Evolutionary conservation across 1,140 invertebrate genomes (phyloP).

Genomic region (Saccostrea cuccullata): DNA sequence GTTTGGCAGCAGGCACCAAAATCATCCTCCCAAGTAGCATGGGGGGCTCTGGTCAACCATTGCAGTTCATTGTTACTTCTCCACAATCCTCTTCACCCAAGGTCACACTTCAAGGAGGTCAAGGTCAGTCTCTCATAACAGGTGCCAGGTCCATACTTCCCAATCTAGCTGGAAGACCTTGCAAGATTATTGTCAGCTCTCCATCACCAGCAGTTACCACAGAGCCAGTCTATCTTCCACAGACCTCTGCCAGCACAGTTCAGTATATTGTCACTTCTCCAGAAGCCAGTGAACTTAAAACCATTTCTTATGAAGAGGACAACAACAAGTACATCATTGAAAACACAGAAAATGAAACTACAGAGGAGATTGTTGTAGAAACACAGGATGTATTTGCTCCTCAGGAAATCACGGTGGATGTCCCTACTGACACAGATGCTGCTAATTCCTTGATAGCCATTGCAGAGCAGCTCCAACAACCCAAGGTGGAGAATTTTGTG

Average conservation of each 20-base stretch:
- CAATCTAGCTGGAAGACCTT: slow-evolving; percentile 1
- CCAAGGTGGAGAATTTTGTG: slow-evolving; percentile 22
- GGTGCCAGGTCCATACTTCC: slow-evolving; percentile 4
- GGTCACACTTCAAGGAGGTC: neutral
- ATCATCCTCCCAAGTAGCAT: slow-evolving; percentile 18
- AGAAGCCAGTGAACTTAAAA: slow-evolving; percentile 23
- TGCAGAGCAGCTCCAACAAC: slow-evolving; percentile 18
- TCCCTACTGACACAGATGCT: slow-evolving; percentile 22
- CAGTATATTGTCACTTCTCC: slow-evolving; percentile 17
- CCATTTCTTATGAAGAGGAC: slow-evolving; percentile 8
- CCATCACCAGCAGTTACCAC: neutral
- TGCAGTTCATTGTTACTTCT: slow-evolving; percentile 20
- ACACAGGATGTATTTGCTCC: slow-evolving; percentile 10
- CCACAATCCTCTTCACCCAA: neutral
- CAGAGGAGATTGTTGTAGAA: neutral
- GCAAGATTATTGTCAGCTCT: slow-evolving; percentile 13
- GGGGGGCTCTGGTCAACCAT: neutral
- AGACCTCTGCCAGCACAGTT: neutral
- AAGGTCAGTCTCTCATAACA: slow-evolving; percentile 19
- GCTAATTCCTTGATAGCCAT: slow-evolving; percentile 27
- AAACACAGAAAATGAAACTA: neutral
- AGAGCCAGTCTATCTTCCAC: neutral
- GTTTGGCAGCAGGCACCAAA: slow-evolving; percentile 21
- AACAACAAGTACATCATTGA: slow-evolving; percentile 21
- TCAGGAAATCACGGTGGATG: slow-evolving; percentile 6